phyloP scores from a whole-genome alignment of 2,888 invertebrate genomes.

The Ferrisia virgata region DNA sequence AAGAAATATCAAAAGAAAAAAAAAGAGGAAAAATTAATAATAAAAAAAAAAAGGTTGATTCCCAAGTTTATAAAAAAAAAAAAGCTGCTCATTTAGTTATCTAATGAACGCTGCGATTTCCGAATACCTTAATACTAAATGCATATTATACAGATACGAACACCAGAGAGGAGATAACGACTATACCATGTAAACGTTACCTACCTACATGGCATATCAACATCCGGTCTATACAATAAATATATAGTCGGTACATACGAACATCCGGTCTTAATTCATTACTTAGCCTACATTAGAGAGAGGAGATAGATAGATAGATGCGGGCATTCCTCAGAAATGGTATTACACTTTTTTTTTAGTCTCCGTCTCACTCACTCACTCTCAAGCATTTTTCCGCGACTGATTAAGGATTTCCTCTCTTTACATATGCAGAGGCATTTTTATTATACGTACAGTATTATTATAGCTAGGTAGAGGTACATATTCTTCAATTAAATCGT shows the following conservation, averaged over 20 bases:
- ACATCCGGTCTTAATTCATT: slow-evolving; percentile 27
- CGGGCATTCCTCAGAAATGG: slow-evolving; percentile 14
- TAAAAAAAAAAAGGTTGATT: not conserved
- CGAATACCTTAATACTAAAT: slow-evolving; percentile 25
- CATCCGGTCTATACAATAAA: slow-evolving; percentile 37
- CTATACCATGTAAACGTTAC: slow-evolving; percentile 30
- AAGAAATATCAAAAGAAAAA: not conserved
- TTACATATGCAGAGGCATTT: not conserved
- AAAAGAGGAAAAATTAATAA: not conserved
- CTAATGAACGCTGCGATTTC: slow-evolving; percentile 31
- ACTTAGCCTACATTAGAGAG: slow-evolving; percentile 12
- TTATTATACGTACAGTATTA: too few relatives aligned
- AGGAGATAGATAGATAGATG: not conserved
- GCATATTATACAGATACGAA: too few relatives aligned
- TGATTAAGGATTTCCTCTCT: slow-evolving; percentile 23
- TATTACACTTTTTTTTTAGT: not conserved
- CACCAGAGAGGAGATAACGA: not conserved
- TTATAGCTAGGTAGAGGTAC: too few relatives aligned
- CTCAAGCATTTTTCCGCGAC: not conserved
- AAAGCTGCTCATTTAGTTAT: slow-evolving; percentile 4
- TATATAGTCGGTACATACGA: slow-evolving; percentile 9
- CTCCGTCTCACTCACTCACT: not conserved
- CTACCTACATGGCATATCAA: slow-evolving; percentile 19
- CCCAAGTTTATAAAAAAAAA: not conserved
- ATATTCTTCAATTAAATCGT: too few relatives aligned